These are phyloP conservation scores for Ranitomeya imitator DNA, from an alignment of 2,113 vertebrate species.

Conservation along the genomic window DNA sequence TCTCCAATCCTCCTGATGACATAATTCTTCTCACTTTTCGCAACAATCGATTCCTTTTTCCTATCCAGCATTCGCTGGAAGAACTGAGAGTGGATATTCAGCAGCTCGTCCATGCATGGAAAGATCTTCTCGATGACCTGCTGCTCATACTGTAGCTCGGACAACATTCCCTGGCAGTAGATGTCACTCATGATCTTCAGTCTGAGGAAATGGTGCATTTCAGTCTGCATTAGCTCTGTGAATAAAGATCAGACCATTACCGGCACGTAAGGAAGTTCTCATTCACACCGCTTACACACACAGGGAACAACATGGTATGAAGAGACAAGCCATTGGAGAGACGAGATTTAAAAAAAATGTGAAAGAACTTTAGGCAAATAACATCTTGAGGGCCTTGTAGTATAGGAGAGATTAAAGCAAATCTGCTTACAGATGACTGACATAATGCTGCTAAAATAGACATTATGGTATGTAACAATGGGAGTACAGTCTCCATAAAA, in stretches of 20 bases:
- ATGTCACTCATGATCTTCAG: constrained; percentile 95
- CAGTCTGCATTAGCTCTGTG: constrained; percentile 94
- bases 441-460: too few species aligned
- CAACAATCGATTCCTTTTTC: constrained; percentile 81
- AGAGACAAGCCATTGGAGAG: too few species aligned
- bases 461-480: too few species aligned
- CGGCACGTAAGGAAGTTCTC: background rate
- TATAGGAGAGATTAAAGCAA: too few species aligned
- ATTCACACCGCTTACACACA: background rate
- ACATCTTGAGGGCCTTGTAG: too few species aligned
- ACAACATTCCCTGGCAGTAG: constrained; percentile 87
- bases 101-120: constrained; percentile 86
- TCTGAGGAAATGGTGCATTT: constrained; percentile 94
- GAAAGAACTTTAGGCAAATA: too few species aligned
- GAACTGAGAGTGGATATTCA: constrained; percentile 88
- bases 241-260: background rate
- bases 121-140: constrained; percentile 87
- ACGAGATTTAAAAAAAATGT: too few species aligned
- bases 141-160: constrained; percentile 84
- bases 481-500: too few species aligned
- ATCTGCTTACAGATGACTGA: too few species aligned
- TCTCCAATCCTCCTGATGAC: constrained; percentile 89
- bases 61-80: constrained; percentile 89
- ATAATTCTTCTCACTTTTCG: constrained; percentile 77
- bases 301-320: too few species aligned